Base-by-base conservation (phyloP, 2,797 vertebrate genomes). In the Ciconia nigra region DNA sequence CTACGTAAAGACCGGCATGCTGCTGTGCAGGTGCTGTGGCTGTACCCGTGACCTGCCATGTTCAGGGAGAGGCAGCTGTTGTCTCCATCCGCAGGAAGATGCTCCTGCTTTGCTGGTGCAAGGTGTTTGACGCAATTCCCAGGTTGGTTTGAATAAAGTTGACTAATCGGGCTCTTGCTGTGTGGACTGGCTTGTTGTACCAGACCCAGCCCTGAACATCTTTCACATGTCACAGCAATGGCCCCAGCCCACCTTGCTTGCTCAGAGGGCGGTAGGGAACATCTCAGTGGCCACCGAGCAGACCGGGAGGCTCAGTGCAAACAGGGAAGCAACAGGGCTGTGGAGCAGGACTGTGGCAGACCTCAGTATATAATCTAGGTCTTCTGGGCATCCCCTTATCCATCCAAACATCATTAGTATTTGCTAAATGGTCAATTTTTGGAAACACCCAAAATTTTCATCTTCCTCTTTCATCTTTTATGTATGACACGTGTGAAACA, bases 21-120 rank as follows among this genome's bases (percentile, higher is more conserved):
- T 51, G 47, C 55, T 46, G 35, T 8, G 29, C 33, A 5, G 39
- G 11, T 78, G 33, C 35, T 33, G 59, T 28, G 72, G 39, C 57
- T 59, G 39, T 10, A 39, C 15, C 13, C 52, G 5, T 4, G 1
- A n/a, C 33, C 18, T 21, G 11, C 15, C 5, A 0, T 2, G 1
- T 22, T 26, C n/a, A 15, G 26, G 24, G n/a, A 41, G 35, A 52
- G 21, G 37, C 17, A 41, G 15, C 15, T 28, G 55, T 5, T 3
- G 0, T 20, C 31, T 39, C 42, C 15, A 2, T 1, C 3, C 4
- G 3, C 0, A 0, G 63, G 26, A 52, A 31, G 24, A 9, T 5
- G 17, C 22, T 49, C 42, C 35, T 63, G 26, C 52, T 51, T 62
- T 74, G 52, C 44, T 18, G 24, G 5, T 41, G 33, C 26, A n/a